phyloP scores from a whole-genome alignment of 64 coral and sea anemone species.

The Hydrozoanthus tunicans region DNA sequence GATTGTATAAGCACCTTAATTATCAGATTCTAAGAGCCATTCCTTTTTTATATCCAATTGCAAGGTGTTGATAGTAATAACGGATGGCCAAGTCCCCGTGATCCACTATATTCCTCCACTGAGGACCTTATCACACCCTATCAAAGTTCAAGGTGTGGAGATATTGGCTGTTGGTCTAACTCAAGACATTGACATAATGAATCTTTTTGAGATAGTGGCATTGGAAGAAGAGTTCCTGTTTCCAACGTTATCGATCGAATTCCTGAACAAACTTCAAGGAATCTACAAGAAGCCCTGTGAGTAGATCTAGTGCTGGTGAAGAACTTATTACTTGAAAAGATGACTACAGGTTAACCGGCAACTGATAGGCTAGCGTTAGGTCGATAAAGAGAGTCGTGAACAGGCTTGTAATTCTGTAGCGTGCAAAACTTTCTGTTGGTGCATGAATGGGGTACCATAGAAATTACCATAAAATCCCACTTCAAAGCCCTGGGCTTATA shows the following conservation, averaged over 20 bases:
- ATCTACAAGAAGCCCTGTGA: constrained; percentile 38
- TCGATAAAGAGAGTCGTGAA: too few species aligned
- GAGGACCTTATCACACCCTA: not conserved
- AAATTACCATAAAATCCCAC: too few species aligned
- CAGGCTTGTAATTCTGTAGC: too few species aligned
- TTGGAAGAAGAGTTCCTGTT: not conserved
- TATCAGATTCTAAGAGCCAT: not conserved
- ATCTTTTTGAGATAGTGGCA: not conserved
- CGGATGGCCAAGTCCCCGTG: constrained; percentile 3
- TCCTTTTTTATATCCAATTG: not conserved
- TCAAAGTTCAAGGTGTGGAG: constrained; percentile 18
- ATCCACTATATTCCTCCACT: not conserved
- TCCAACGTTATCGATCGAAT: not conserved
- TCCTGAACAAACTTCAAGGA: constrained; percentile 22
- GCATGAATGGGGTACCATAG: too few species aligned
- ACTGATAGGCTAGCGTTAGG: too few species aligned
- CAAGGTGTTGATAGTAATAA: constrained; percentile 28
- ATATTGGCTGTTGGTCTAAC: not conserved
- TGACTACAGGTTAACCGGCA: not conserved
- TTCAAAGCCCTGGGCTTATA: too few species aligned
- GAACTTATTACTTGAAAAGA: not conserved
- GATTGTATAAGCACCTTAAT: not conserved
- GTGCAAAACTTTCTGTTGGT: too few species aligned
- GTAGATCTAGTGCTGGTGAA: not conserved
- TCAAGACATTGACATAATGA: not conserved